Evolutionary conservation across 2,888 invertebrate genomes (phyloP).

Genomic region (Tiliacea aurago): DNA sequence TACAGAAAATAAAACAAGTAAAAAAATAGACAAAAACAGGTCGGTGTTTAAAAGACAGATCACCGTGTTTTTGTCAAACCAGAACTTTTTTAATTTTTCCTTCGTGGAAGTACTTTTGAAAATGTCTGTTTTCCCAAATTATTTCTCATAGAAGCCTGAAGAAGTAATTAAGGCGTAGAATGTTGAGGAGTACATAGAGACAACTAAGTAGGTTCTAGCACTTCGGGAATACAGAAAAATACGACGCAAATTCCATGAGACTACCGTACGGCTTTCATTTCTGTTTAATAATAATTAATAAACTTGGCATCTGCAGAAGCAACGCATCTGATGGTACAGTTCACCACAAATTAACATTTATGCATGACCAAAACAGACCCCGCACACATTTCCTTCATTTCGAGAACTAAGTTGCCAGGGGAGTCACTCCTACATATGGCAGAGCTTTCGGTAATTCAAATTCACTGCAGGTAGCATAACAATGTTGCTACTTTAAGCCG

Average conservation of each 20-base stretch:
- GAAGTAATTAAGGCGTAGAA: neutral
- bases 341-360: neutral
- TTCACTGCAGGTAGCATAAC: constrained; percentile 31
- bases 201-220: neutral
- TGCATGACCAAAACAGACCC: neutral
- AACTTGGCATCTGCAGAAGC: neutral
- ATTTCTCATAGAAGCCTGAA: no score
- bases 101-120: no score
- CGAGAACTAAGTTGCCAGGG: neutral
- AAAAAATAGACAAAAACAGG: no score
- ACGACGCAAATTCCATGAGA: neutral
- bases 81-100: neutral
- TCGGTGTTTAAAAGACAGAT: neutral
- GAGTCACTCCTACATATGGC: neutral
- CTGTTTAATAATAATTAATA: no score
- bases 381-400: constrained; percentile 1
- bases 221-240: neutral
- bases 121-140: no score
- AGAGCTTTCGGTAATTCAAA: constrained; percentile 28
- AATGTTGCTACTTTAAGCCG: constrained; percentile 26
- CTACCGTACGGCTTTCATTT: neutral
- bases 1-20: no score
- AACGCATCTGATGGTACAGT: no score
- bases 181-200: neutral
- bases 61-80: neutral